These are phyloP conservation scores for Drosophila acutilabella DNA, from an alignment of 2,888 invertebrate genomes.

Conservation along the genomic window DNA sequence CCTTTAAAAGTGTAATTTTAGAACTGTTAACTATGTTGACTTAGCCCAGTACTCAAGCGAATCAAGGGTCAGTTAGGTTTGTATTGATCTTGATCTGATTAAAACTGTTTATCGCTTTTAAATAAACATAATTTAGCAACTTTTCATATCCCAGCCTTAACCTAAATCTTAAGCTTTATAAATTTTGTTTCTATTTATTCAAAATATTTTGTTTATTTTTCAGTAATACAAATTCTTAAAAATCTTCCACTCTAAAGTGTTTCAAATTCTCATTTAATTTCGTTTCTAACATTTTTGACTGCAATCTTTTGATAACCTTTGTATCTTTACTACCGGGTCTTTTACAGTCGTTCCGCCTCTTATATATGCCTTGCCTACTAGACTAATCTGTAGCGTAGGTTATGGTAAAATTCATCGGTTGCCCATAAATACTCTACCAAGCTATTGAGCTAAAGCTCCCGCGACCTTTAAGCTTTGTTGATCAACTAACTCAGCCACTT, in stretches of 20 bases:
- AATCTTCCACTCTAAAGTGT: too few species aligned
- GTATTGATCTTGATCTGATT: too few species aligned
- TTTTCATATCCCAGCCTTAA: too few species aligned
- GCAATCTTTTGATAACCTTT: too few species aligned
- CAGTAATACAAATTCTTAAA: too few species aligned
- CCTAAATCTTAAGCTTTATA: too few species aligned
- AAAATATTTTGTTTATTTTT: too few species aligned
- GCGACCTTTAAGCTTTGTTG: constrained; percentile 3
- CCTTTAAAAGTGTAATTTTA: neutral
- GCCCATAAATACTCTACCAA: neutral
- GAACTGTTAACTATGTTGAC: neutral
- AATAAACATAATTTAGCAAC: too few species aligned
- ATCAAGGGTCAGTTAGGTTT: neutral
- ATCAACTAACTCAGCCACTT: neutral
- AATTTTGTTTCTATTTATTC: too few species aligned
- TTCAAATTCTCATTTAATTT: too few species aligned
- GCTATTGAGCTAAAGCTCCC: neutral
- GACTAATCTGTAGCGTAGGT: neutral
- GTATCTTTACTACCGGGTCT: neutral
- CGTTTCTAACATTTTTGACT: too few species aligned
- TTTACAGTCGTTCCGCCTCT: neutral
- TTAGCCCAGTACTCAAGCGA: neutral
- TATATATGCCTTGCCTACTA: neutral
- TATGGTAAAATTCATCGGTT: constrained; percentile 5
- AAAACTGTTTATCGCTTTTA: too few species aligned